Evolutionary conservation across 23 tunicate species (phyloP).

Genomic region (Trididemnum clinides): DNA sequence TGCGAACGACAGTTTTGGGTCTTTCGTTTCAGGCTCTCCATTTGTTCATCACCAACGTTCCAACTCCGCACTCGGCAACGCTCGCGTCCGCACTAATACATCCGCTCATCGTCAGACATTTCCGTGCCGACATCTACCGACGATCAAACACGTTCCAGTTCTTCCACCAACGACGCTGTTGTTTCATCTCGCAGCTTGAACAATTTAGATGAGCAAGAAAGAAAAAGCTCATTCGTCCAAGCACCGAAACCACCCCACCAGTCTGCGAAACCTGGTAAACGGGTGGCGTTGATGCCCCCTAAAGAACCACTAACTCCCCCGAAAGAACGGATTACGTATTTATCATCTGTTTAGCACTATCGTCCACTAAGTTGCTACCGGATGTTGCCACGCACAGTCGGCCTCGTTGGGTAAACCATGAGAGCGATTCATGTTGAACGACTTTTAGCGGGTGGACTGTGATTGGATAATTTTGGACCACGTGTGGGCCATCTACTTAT

Average conservation of each 20-base stretch:
- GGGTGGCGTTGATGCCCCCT: conserved; percentile 26
- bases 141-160: conserved; percentile 12
- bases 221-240: background rate
- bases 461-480: too few relatives aligned
- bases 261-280: background rate
- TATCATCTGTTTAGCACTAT: conserved; percentile 69
- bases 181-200: conserved; percentile 8
- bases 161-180: background rate
- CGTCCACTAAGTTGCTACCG: too few relatives aligned
- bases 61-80: conserved; percentile 41
- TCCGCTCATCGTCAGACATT: conserved; percentile 64
- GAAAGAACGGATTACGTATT: conserved; percentile 59
- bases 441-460: too few relatives aligned
- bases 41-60: conserved; percentile 42
- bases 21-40: conserved; percentile 45
- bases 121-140: conserved; percentile 46
- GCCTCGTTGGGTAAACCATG: too few relatives aligned
- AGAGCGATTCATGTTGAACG: too few relatives aligned
- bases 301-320: conserved; percentile 50
- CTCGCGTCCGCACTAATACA: conserved; percentile 10
- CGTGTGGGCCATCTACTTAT: too few relatives aligned
- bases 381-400: too few relatives aligned
- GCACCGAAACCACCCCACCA: conserved; percentile 1
- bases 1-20: too few relatives aligned
- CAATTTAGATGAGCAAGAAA: background rate